Base-by-base conservation (phyloP, 2,888 invertebrate species). In the Meteorus colon region DNA sequence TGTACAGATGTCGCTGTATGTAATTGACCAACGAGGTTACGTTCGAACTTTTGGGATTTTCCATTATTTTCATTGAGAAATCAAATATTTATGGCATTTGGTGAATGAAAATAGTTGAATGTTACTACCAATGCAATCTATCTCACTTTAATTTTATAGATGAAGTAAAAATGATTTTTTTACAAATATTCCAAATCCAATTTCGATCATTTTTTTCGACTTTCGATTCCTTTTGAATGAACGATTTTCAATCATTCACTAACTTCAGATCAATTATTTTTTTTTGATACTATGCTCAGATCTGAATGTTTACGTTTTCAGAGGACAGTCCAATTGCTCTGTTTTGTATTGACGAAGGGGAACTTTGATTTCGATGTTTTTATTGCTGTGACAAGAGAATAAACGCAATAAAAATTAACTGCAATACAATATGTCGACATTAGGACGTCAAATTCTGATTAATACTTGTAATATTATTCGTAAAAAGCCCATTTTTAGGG, bases 401-500 rank as follows among this genome's bases (percentile, higher is more conserved):
- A 19, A 19, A 24, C 4, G 4, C 5, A 5, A 55, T 55, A 55
- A 55, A 8, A 34, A 31, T 16, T 1, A 29, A 63, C 14, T 31
- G 12, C 8, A 59, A 2, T 12, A 31, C 51, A 31, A 59, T 4
- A 74, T 74, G 74, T 74, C 45, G 5, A 68, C 60, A 31, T 37
- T 66, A 29, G 41, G 59, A n/a, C 14, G 59, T 4, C 55, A 41
- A 59, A 51, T 74, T 34, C 10, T 74, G 24, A 69, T 14, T 4
- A 73, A 59, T 27, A 45, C 19, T 63, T 41, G 51, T 3, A 31
- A 16, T n/a, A 45, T 67, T 34, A 19, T 65, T 19, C 37, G n/a
- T 14, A 51, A 29, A 45, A 70, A 27, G 24, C 51, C 41, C 0
- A 19, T 71, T 24, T 51, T 19, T 41, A 16, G 16, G 12, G 14